phyloP scores from a whole-genome alignment of 2,113 vertebrate species.

The Bucco capensis region DNA sequence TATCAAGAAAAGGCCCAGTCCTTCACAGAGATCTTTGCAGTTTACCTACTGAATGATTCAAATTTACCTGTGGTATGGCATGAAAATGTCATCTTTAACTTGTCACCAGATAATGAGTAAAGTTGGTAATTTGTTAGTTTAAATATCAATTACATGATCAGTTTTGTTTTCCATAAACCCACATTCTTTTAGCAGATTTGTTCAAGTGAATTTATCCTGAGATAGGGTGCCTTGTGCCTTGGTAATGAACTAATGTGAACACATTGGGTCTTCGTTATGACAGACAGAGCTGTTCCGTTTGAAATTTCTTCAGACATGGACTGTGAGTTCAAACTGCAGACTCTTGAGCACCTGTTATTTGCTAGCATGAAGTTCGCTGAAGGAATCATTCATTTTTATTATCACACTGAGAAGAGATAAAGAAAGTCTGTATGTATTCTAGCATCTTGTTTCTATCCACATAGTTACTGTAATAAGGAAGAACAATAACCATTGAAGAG shows the following conservation, averaged over 20 bases:
- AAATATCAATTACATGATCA: background rate
- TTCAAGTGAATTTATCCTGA: background rate
- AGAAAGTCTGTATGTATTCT: background rate
- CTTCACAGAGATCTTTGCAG: background rate
- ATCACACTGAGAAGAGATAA: background rate
- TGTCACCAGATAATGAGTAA: background rate
- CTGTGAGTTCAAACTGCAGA: background rate
- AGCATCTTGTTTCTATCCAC: background rate
- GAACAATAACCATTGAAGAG: background rate
- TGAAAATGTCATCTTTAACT: background rate
- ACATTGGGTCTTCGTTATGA: background rate
- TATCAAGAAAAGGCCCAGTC: background rate
- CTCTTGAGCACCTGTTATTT: background rate
- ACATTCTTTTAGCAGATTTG: background rate
- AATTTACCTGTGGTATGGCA: background rate
- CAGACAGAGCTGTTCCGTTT: background rate
- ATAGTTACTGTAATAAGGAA: background rate
- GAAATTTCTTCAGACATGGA: background rate
- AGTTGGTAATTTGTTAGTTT: background rate
- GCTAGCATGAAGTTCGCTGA: background rate
- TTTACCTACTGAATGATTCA: background rate
- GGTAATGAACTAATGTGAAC: background rate
- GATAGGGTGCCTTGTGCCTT: background rate
- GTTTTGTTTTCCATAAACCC: background rate
- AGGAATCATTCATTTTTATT: background rate